Percentiles rank a stretch among this genome's conserved stretches.
Evolutionary conservation across 2,797 vertebrate genomes (phyloP).

Genomic region (Acipenser transmontanus): DNA sequence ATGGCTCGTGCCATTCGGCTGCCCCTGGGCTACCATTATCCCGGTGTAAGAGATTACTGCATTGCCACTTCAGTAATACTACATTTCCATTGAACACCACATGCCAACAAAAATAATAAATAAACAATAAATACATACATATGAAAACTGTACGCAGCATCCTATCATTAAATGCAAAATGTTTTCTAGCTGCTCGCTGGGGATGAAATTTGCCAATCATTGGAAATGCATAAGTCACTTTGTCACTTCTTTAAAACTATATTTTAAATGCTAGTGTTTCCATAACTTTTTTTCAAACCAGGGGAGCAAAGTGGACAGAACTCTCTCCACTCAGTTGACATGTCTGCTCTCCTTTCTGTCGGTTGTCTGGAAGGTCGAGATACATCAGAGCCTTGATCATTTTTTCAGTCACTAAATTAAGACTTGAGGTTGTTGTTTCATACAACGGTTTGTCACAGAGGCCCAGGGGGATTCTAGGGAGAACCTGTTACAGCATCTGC

Average conservation of each 20-base stretch:
- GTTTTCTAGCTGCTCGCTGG: too few species aligned
- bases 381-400: slow-evolving; percentile 56
- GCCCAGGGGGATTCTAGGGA: slow-evolving; percentile 84
- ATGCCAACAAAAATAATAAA: too few species aligned
- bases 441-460: slow-evolving; percentile 60
- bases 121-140: too few species aligned
- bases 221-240: slow-evolving; percentile 41
- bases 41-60: too few species aligned
- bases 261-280: background rate
- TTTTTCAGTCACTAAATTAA: slow-evolving; percentile 71
- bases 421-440: slow-evolving; percentile 57
- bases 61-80: too few species aligned
- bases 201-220: slow-evolving; percentile 31
- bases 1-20: too few species aligned
- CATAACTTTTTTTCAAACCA: slow-evolving; percentile 4
- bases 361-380: slow-evolving; percentile 14
- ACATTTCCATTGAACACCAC: too few species aligned
- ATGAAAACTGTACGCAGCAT: too few species aligned
- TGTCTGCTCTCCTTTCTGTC: slow-evolving; percentile 32
- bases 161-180: too few species aligned
- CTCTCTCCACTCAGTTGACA: slow-evolving; percentile 43
- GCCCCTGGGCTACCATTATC: too few species aligned
- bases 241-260: slow-evolving; percentile 18
- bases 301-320: slow-evolving; percentile 38
- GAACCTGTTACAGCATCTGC: slow-evolving; percentile 88